phyloP scores from a whole-genome alignment of 2,113 vertebrate species.

The Hymenochirus boettgeri region DNA sequence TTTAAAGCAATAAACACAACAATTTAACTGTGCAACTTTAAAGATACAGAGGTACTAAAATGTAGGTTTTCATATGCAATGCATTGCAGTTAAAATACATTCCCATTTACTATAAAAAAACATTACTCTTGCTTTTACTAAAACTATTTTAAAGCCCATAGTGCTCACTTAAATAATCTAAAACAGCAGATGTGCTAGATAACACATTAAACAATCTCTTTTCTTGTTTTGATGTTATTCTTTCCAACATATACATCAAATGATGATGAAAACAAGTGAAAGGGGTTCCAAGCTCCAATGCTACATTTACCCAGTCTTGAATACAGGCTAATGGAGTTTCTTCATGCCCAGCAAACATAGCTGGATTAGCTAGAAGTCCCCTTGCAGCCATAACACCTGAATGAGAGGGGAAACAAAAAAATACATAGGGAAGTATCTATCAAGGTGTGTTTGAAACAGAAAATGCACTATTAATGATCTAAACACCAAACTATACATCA shows the following conservation, averaged over 20 bases:
- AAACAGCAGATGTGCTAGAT: conserved; percentile 87
- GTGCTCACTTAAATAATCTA: conserved; percentile 83
- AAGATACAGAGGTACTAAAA: too few relatives aligned
- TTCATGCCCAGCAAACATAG: conserved; percentile 89
- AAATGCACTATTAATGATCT: too few relatives aligned
- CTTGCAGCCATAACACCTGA: conserved; percentile 91
- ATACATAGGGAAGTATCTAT: too few relatives aligned
- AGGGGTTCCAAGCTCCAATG: conserved; percentile 84
- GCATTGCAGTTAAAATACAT: too few relatives aligned
- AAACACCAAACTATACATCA: too few relatives aligned
- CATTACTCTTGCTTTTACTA: too few relatives aligned
- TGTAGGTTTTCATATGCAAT: too few relatives aligned
- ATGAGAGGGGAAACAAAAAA: conserved; percentile 36
- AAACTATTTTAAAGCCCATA: conserved; percentile 71
- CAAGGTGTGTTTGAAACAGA: too few relatives aligned
- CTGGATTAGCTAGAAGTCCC: conserved; percentile 88
- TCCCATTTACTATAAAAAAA: too few relatives aligned
- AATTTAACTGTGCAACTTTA: too few relatives aligned
- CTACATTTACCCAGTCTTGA: conserved; percentile 91
- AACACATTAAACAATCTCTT: conserved; percentile 87
- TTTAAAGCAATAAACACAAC: too few relatives aligned
- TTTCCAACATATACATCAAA: conserved; percentile 96
- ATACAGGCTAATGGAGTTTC: conserved; percentile 87
- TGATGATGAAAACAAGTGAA: conserved; percentile 95
- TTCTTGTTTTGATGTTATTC: conserved; percentile 87